A percentile compares a stretch with the other conserved stretches of the same genome.
Conservation (phyloP, 2,888 invertebrate genomes). For the Pomacea canaliculata region DNA sequence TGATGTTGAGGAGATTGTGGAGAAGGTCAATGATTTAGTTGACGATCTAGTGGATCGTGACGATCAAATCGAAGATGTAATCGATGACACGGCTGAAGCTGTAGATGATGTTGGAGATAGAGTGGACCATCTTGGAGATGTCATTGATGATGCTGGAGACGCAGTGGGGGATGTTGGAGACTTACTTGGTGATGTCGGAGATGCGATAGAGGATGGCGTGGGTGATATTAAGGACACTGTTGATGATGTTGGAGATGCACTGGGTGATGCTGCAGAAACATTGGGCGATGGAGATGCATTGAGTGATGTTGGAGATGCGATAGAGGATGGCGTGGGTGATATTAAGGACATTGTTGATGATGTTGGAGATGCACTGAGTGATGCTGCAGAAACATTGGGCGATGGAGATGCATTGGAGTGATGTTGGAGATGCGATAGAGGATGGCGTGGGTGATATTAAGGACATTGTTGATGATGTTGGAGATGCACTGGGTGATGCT, state of each 20-base stretch:
- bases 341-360: neutral
- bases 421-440: conserved; percentile 15
- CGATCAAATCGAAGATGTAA: conserved; percentile 8
- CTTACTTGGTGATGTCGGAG: neutral
- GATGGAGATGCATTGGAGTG: conserved; percentile 14
- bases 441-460: no score
- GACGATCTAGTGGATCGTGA: neutral
- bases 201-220: conserved; percentile 11
- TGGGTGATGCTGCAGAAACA: conserved; percentile 11
- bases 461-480: conserved; percentile 5
- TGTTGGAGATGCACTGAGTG: conserved; percentile 13
- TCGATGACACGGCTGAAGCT: conserved; percentile 14
- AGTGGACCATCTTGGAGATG: conserved; percentile 3
- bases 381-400: conserved; percentile 5
- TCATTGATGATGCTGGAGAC: neutral
- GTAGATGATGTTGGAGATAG: conserved; percentile 1
- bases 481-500: conserved; percentile 22
- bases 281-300: conserved; percentile 19
- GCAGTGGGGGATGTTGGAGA: conserved; percentile 10
- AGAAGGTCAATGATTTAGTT: neutral
- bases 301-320: conserved; percentile 7
- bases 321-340: neutral
- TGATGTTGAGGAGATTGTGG: neutral
- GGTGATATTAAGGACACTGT: conserved; percentile 12
- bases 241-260: conserved; percentile 14